Evolutionary conservation across 2,888 invertebrate species (phyloP), one percentile per base, ranked within the genome.

Genomic region (Ophion slaviceki): DNA sequence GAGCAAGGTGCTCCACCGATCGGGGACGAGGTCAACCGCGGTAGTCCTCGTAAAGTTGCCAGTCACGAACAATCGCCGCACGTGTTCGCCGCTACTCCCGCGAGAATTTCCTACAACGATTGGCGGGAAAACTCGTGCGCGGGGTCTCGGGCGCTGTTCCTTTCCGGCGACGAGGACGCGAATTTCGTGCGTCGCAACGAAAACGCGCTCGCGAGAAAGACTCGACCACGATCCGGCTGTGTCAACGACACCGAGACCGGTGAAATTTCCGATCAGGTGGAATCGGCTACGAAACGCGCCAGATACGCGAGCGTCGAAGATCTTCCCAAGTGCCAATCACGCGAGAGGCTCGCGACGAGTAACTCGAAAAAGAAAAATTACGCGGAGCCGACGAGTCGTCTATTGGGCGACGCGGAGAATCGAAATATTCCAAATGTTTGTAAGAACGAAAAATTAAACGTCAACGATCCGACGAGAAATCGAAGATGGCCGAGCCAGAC

Each of bases 21-120:
- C 47, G 20, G 47, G 5, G 20, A 2, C 47, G 64, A 79, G 6
- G 66, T 75, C 2, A 68, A 36, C 14, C 61, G 40, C 32, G 59
- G 14, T 40, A 45, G 20, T 67, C 20, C 75, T 6, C 67, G 70
- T 17, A 80, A 80, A 53, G 20, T 79, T 2, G 53, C 14, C 6
- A 61, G 66, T 59, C 53, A 59, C 24, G 84, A 78, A 24, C 36
- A 70, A 10, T 61, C 59, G 11, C 28, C 45, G 5, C 14, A 53
- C 6, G 57, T 32, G 2, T 24, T 24, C 24, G 24, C 24, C 24
- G 61, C 40, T 6, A 66, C 24, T 74, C 17, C 36, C 5, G 11
- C 78, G 20, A 83, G 72, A 66, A 57, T 71, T 1, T 66, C 32
- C 17, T 66, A 64, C 47, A 86, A 70, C 40, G 64, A 47, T 36